A percentile compares a stretch with the other conserved stretches of the same genome.
Conservation (phyloP, 2,888 invertebrate genomes). For the Boloria euphrosyne region DNA sequence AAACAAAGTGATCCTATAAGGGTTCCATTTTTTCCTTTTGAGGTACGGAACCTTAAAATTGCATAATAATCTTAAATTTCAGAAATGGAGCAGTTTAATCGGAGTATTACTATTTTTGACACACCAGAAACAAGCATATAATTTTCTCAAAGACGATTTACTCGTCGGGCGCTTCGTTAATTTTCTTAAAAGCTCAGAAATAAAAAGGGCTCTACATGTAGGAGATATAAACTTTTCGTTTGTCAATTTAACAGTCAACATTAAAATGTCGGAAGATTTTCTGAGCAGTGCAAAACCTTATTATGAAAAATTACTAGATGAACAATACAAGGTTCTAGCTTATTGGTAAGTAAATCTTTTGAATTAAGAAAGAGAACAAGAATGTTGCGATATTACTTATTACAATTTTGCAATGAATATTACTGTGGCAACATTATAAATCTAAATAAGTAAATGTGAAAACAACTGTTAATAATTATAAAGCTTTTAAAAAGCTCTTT, state of each 20-base stretch:
- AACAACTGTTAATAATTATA: too few species aligned
- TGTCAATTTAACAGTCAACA: constrained; percentile 65
- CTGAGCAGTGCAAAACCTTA: constrained; percentile 58
- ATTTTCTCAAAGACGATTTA: constrained; percentile 64
- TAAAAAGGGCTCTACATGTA: constrained; percentile 67
- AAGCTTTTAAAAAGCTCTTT: not conserved
- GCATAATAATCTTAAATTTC: constrained; percentile 37
- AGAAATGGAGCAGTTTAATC: constrained; percentile 66
- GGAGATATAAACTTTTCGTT: constrained; percentile 59
- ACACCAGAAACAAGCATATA: constrained; percentile 67
- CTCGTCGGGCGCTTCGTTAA: constrained; percentile 49
- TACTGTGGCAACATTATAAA: too few species aligned
- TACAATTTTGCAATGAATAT: too few species aligned
- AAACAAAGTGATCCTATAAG: too few species aligned
- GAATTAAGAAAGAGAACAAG: too few species aligned
- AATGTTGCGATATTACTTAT: too few species aligned
- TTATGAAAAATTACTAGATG: constrained; percentile 58
- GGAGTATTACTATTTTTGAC: constrained; percentile 53
- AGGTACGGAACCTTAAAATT: too few species aligned
- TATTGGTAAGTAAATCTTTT: constrained; percentile 54
- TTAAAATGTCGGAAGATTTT: constrained; percentile 60
- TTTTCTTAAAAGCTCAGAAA: constrained; percentile 52
- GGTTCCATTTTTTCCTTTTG: too few species aligned
- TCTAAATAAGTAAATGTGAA: too few species aligned
- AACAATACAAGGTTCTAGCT: constrained; percentile 63